Percentiles rank a stretch among this genome's conserved stretches.
Evolutionary conservation across 1,140 invertebrate genomes (phyloP).

Genomic region (Ericerus pela): DNA sequence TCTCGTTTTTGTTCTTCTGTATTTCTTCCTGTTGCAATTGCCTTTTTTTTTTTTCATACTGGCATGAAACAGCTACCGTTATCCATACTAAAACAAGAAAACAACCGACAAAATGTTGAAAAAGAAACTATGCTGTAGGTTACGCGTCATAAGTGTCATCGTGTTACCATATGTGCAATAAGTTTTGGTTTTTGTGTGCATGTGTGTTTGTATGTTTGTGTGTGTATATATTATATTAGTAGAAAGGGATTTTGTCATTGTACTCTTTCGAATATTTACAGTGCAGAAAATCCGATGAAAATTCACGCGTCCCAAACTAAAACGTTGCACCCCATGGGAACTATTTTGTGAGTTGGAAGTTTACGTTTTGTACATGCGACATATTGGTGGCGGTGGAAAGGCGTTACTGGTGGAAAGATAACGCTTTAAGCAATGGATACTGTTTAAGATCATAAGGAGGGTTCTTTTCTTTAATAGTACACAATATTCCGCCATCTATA

Average conservation of each 20-base stretch:
- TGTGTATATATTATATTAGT: no score
- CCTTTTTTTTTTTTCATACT: no score
- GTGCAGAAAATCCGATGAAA: slow-evolving; percentile 7
- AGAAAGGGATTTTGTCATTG: no score
- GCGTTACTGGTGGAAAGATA: slow-evolving; percentile 4
- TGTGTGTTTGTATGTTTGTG: no score
- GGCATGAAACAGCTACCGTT: no score
- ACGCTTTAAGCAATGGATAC: background rate
- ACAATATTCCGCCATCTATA: slow-evolving; percentile 5
- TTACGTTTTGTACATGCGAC: background rate
- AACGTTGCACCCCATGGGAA: slow-evolving; percentile 3
- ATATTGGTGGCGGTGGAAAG: slow-evolving; percentile 8
- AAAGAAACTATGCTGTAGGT: background rate
- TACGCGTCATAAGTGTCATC: background rate
- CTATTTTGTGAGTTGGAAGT: slow-evolving; percentile 1
- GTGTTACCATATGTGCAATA: background rate
- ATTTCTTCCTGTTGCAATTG: no score
- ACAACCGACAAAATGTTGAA: background rate
- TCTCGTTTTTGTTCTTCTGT: no score
- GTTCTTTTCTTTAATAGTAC: slow-evolving; percentile 3
- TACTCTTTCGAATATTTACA: slow-evolving; percentile 9
- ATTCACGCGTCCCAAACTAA: background rate
- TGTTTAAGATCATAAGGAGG: slow-evolving; percentile 6
- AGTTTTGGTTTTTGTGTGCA: no score
- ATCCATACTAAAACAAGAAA: no score